Evolutionary conservation across 2,797 vertebrate species (phyloP).

Genomic region (Coranthus polyacanthus): DNA sequence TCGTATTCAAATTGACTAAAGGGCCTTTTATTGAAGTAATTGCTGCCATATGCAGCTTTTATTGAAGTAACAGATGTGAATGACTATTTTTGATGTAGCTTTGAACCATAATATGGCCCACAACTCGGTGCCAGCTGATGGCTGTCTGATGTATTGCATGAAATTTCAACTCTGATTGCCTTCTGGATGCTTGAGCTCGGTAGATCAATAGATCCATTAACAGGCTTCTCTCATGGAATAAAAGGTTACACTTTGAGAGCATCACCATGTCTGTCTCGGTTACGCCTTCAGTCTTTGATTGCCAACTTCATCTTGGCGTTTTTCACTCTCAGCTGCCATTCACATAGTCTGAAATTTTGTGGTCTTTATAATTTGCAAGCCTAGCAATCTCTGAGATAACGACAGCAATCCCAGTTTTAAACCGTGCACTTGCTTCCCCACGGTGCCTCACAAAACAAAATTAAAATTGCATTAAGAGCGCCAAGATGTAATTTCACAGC

Average conservation of each 20-base stretch:
- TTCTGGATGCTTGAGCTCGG: conserved; percentile 86
- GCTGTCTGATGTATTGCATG: conserved; percentile 84
- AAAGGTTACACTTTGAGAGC: conserved; percentile 87
- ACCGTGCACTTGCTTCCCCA: conserved; percentile 75
- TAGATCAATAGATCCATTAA: conserved; percentile 89
- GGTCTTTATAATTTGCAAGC: conserved; percentile 86
- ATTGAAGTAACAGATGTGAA: conserved; percentile 88
- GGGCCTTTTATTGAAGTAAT: conserved; percentile 84
- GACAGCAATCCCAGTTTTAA: conserved; percentile 84
- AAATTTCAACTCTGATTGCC: conserved; percentile 88
- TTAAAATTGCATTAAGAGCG: conserved; percentile 88
- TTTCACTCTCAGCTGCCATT: conserved; percentile 81
- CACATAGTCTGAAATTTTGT: conserved; percentile 82
- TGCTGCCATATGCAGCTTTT: conserved; percentile 85
- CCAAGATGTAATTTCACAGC: conserved; percentile 88
- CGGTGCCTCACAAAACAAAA: conserved; percentile 86
- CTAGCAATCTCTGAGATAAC: conserved; percentile 85
- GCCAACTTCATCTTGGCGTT: conserved; percentile 88
- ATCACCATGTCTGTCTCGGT: conserved; percentile 86
- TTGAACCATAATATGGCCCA: conserved; percentile 85
- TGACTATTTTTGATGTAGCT: conserved; percentile 88
- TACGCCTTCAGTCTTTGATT: conserved; percentile 89
- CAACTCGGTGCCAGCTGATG: conserved; percentile 85
- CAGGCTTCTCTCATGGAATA: conserved; percentile 85
- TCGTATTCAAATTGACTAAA: conserved; percentile 85